phyloP scores from a whole-genome alignment of 1,140 invertebrate genomes.

The Drosophila arizonae region DNA sequence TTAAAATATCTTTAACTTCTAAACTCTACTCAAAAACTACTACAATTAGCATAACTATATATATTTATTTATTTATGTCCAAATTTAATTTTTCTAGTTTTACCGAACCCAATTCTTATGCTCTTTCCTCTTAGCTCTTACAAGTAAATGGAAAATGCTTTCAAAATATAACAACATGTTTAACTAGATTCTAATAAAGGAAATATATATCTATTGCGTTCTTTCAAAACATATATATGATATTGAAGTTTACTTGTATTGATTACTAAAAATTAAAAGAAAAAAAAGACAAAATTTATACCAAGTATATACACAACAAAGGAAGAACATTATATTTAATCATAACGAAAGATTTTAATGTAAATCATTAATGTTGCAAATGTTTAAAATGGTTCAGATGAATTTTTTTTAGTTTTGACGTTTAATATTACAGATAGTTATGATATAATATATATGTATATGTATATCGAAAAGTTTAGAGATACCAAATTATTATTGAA shows the following conservation, averaged over 20 bases:
- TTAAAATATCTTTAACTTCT: slow-evolving; percentile 9
- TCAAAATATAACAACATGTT: slow-evolving; percentile 72
- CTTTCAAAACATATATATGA: slow-evolving; percentile 60
- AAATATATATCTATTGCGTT: slow-evolving; percentile 66
- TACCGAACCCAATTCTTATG: slow-evolving; percentile 57
- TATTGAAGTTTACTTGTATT: slow-evolving; percentile 70
- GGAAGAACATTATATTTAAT: slow-evolving; percentile 64
- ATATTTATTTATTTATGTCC: slow-evolving; percentile 10
- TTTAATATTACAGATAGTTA: slow-evolving; percentile 71
- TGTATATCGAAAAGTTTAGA: slow-evolving; percentile 72
- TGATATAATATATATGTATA: slow-evolving; percentile 72
- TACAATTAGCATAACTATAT: slow-evolving; percentile 26
- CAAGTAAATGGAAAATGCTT: slow-evolving; percentile 55
- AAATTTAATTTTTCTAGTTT: slow-evolving; percentile 49
- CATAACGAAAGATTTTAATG: slow-evolving; percentile 72
- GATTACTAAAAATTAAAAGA: slow-evolving; percentile 46
- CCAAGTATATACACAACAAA: slow-evolving; percentile 20
- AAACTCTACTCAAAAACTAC: slow-evolving; percentile 1
- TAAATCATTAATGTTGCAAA: slow-evolving; percentile 76
- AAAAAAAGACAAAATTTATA: slow-evolving; percentile 18
- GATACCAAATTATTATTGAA: slow-evolving; percentile 45
- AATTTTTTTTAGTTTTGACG: slow-evolving; percentile 56
- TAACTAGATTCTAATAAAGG: slow-evolving; percentile 70
- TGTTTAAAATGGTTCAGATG: slow-evolving; percentile 73
- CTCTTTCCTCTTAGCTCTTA: slow-evolving; percentile 56